Evolutionary conservation across 1,140 invertebrate genomes (phyloP).

Genomic region (Danaus melanippus): DNA sequence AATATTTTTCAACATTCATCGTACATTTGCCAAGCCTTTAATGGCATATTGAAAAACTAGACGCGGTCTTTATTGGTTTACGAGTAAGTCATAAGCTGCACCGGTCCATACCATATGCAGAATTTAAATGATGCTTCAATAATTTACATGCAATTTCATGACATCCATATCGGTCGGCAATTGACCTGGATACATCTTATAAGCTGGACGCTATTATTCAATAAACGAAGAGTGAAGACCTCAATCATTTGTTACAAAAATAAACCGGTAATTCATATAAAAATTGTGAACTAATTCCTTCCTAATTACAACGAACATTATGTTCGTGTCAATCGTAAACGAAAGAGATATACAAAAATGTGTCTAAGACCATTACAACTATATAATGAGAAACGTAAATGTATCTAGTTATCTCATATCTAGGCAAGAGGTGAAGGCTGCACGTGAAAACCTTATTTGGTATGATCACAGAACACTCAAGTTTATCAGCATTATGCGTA

Average conservation of each 20-base stretch:
- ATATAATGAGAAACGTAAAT: not conserved
- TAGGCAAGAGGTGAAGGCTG: slow-evolving; percentile 17
- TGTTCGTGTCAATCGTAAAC: no score
- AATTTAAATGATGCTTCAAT: slow-evolving; percentile 33
- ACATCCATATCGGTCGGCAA: slow-evolving; percentile 34
- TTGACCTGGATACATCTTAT: slow-evolving; percentile 30
- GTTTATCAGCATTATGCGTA: slow-evolving; percentile 16
- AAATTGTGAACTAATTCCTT: no score
- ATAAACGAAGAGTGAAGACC: no score
- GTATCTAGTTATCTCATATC: not conserved
- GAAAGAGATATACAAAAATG: no score
- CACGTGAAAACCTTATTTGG: slow-evolving; percentile 15
- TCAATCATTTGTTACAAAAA: no score
- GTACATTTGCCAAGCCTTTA: no score
- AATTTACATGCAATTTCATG: slow-evolving; percentile 53
- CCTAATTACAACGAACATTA: no score
- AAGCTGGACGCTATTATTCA: slow-evolving; percentile 7
- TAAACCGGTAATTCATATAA: no score
- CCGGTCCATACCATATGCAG: slow-evolving; percentile 29
- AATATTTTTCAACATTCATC: no score
- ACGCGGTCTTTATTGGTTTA: slow-evolving; percentile 6
- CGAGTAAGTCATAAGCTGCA: slow-evolving; percentile 7
- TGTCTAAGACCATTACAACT: not conserved
- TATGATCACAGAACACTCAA: slow-evolving; percentile 13
- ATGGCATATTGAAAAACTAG: no score